Conservation (phyloP, 2,113 vertebrate species). For the Diphyllodes magnificus region DNA sequence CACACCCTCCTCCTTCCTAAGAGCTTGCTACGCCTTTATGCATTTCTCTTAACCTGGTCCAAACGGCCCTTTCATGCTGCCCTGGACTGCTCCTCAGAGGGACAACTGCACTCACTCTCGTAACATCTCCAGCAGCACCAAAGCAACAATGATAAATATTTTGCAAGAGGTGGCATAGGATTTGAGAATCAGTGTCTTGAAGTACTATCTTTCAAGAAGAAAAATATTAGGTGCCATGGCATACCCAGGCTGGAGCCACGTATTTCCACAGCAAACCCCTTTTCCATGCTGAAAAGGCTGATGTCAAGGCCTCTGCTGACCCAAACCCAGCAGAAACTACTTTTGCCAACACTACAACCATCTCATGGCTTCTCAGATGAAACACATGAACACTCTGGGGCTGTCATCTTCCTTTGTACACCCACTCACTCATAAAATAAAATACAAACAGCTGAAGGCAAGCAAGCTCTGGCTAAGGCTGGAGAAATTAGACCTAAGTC, state of each 20-base stretch:
- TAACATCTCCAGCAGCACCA: neutral
- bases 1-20: neutral
- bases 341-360: neutral
- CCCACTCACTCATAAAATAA: slow-evolving; percentile 20
- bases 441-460: neutral
- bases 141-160: neutral
- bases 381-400: neutral
- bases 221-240: neutral
- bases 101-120: neutral
- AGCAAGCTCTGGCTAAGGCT: neutral
- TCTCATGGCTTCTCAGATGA: neutral
- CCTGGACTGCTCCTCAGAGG: no score
- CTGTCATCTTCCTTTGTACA: neutral
- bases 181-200: neutral
- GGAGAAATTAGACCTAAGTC: neutral
- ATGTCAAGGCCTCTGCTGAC: neutral
- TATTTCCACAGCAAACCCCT: neutral
- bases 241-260: neutral
- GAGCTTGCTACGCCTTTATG: neutral
- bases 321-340: neutral
- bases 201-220: neutral
- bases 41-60: neutral
- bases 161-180: neutral
- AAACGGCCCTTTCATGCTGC: neutral
- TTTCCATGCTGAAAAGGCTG: neutral